Conservation (phyloP, 2,888 invertebrate species). For the Galerucella pusilla region DNA sequence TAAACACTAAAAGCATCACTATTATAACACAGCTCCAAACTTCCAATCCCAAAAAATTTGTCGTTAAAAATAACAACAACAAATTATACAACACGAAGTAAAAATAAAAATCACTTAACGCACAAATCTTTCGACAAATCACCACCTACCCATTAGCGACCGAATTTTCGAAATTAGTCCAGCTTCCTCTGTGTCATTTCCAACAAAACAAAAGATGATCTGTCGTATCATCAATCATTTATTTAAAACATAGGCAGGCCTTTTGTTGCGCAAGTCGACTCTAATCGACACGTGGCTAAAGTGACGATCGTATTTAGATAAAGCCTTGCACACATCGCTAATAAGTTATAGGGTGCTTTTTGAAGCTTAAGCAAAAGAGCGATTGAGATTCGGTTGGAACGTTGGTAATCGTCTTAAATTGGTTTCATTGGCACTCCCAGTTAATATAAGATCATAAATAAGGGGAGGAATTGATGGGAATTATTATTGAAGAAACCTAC, state of each 20-base stretch:
- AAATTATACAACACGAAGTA: conserved; percentile 26
- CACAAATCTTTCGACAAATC: conserved; percentile 59
- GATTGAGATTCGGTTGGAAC: conserved; percentile 48
- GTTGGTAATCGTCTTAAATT: conserved; percentile 47
- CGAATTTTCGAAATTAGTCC: conserved; percentile 48
- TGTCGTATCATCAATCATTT: conserved; percentile 58
- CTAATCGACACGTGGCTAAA: conserved; percentile 52
- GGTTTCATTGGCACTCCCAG: background rate
- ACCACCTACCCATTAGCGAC: conserved; percentile 50
- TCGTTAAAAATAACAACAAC: conserved; percentile 28
- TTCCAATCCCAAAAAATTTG: background rate
- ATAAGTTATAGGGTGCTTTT: conserved; percentile 55
- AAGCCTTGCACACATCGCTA: conserved; percentile 46
- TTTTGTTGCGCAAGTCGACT: conserved; percentile 56
- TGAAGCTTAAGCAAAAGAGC: conserved; percentile 45
- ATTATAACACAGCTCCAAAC: background rate
- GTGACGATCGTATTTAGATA: conserved; percentile 57
- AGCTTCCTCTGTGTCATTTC: conserved; percentile 46
- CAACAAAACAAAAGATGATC: conserved; percentile 53
- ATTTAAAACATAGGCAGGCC: conserved; percentile 58
- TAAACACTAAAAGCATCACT: no score
- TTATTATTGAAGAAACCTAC: no score
- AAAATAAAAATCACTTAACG: conserved; percentile 33
- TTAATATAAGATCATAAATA: no score
- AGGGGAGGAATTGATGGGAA: no score